Conservation (phyloP, 2,888 invertebrate genomes). For the Stomorhina lunata region DNA sequence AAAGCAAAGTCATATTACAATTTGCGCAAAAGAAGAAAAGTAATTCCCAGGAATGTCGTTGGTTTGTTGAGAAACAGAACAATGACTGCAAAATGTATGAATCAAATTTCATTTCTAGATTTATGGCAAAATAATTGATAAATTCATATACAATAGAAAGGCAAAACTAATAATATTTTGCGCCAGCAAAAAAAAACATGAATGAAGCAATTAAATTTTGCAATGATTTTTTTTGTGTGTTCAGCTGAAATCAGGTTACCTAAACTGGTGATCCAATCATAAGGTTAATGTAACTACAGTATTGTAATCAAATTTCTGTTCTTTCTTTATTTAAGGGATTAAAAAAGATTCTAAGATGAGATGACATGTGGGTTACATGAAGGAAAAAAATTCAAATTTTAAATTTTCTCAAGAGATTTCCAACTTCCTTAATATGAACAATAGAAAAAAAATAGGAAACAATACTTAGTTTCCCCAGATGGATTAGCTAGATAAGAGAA, state of each 20-base stretch:
- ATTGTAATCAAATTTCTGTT: slow-evolving; percentile 50
- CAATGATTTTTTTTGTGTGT: slow-evolving; percentile 34
- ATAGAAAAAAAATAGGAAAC: slow-evolving; percentile 47
- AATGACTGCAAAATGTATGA: slow-evolving; percentile 53
- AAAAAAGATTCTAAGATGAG: slow-evolving; percentile 50
- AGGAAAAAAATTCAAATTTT: slow-evolving; percentile 2
- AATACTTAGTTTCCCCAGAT: slow-evolving; percentile 49
- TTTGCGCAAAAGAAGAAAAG: slow-evolving; percentile 19
- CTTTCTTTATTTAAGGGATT: slow-evolving; percentile 29
- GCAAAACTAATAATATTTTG: slow-evolving; percentile 38
- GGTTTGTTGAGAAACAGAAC: slow-evolving; percentile 38
- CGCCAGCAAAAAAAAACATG: background rate
- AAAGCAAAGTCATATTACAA: slow-evolving; percentile 32
- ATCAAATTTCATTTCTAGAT: slow-evolving; percentile 51
- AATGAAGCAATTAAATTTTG: slow-evolving; percentile 25
- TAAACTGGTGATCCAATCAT: slow-evolving; percentile 40
- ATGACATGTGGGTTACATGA: slow-evolving; percentile 65
- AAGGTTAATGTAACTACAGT: slow-evolving; percentile 50
- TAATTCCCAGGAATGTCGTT: slow-evolving; percentile 56
- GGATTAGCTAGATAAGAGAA: slow-evolving; percentile 59
- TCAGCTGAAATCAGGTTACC: slow-evolving; percentile 39
- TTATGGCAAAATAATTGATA: slow-evolving; percentile 42
- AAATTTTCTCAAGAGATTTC: slow-evolving; percentile 48
- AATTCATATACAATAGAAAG: slow-evolving; percentile 41
- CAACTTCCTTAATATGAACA: slow-evolving; percentile 54